Conservation (phyloP, 2,888 invertebrate genomes). For the Apamea anceps region DNA sequence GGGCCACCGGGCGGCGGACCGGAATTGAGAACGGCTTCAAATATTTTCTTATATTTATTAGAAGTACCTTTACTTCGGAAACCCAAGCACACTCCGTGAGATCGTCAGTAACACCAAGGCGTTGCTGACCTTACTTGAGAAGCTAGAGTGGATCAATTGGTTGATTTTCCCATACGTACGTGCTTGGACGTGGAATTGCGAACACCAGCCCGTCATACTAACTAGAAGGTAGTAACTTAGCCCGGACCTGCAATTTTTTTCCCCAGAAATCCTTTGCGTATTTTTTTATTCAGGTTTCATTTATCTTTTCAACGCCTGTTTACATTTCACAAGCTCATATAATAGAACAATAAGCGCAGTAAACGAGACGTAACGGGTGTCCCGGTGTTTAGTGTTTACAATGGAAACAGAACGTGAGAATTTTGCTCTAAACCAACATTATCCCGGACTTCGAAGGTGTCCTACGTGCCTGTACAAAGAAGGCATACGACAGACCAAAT, state of each 20-base stretch:
- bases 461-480: constrained; percentile 85
- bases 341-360: constrained; percentile 85
- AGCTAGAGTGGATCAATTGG: no score
- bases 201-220: not conserved
- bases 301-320: constrained; percentile 78
- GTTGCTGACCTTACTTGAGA: not conserved
- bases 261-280: constrained; percentile 12
- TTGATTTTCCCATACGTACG: not conserved
- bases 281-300: constrained; percentile 66
- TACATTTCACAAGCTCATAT: constrained; percentile 84
- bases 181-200: not conserved
- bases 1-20: no score
- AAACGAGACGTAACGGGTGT: constrained; percentile 86
- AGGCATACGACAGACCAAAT: constrained; percentile 78
- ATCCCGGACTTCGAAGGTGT: constrained; percentile 74
- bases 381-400: constrained; percentile 84
- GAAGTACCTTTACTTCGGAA: not conserved
- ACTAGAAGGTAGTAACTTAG: not conserved
- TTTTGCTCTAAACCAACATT: constrained; percentile 82
- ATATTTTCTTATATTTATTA: not conserved
- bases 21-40: not conserved
- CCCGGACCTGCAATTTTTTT: not conserved
- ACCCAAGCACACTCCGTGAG: not conserved
- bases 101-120: not conserved
- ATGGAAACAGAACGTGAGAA: constrained; percentile 88